A percentile compares a stretch with the other conserved stretches of the same genome.
These are phyloP conservation scores for Rafetus swinhoei DNA, from an alignment of 2,113 vertebrate genomes.

Conservation along the genomic window DNA sequence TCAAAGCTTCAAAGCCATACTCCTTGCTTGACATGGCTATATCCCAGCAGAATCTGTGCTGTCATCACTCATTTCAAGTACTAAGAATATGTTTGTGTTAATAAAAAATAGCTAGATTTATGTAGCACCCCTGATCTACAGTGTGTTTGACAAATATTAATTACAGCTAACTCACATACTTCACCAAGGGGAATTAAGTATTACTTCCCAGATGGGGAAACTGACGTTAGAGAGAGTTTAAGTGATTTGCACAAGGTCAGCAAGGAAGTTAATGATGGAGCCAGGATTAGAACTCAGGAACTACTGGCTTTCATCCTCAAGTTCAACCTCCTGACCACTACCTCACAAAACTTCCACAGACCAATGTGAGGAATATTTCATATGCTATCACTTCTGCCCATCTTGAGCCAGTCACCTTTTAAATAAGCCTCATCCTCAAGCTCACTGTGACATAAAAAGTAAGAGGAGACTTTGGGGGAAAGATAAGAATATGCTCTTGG, in stretches of 20 bases:
- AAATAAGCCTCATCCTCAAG: not conserved
- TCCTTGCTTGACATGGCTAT: not conserved
- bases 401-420: not conserved
- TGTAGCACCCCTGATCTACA: slow-evolving; percentile 22
- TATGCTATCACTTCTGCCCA: not conserved
- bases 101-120: slow-evolving; percentile 34
- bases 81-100: slow-evolving; percentile 34
- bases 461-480: not conserved
- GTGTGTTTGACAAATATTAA: not conserved
- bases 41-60: slow-evolving; percentile 50
- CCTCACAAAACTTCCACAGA: not conserved
- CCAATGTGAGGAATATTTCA: not conserved
- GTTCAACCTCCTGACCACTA: slow-evolving; percentile 9
- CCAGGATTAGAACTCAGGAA: not conserved
- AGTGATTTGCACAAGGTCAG: not conserved
- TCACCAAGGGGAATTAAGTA: fast-evolving
- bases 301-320: not conserved
- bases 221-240: not conserved
- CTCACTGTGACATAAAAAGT: not conserved
- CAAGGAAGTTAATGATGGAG: not conserved
- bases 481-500: not conserved
- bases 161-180: slow-evolving; percentile 48
- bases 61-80: slow-evolving; percentile 40
- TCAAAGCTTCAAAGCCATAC: not conserved
- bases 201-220: not conserved